Evolutionary conservation across 2,113 vertebrate species (phyloP), one percentile per base, ranked within the genome.

Genomic region (Aphelocoma coerulescens): DNA sequence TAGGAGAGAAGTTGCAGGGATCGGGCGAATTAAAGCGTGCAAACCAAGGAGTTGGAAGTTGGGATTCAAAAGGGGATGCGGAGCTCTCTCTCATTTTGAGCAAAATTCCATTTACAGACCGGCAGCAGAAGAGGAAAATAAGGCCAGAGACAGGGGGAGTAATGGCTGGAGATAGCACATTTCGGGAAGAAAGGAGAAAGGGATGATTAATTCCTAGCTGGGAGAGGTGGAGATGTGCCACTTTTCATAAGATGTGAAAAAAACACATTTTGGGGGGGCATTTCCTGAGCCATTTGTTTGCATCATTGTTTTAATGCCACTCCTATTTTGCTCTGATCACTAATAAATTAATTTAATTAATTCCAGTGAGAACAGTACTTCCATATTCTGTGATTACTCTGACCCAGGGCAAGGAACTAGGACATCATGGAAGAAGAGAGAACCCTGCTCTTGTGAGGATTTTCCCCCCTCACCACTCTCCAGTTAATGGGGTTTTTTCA

Each of bases 1-100:
- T 97, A 96, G 95, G 92, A 46, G 77, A 85, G 88, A 88, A 93
- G 74, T 88, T 58, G 63, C 77, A 96, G 91, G 94, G 87, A 97
- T 97, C 24, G 2, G 32, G 65, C 27, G 79, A 97, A 97, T 97
- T 97, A 96, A 93, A 97, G 89, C 63, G 71, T 78, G 84, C 39
- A 66, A 91, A 57, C 6, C 46, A 39, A 68, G 46, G 3, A 51
- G 81, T 37, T 93, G 83, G 61, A 92, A 54, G 59, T 1, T 46
- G 80, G 93, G 92, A 92, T 97, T 77, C 84, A 52, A 91, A 93
- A 93, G 73, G 49, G 74, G 91, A 41, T 27, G 15, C 15, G 11
- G 43, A 62, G 74, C 18, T 88, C 73, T 63, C 51, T 68, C 9
- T 35, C 8, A 8, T 66, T 92, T 86, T n/a, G 19, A 72, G 41